These are phyloP conservation scores for Micrastur ruficollis DNA, from an alignment of 2,797 vertebrate genomes.

Conservation along the genomic window DNA sequence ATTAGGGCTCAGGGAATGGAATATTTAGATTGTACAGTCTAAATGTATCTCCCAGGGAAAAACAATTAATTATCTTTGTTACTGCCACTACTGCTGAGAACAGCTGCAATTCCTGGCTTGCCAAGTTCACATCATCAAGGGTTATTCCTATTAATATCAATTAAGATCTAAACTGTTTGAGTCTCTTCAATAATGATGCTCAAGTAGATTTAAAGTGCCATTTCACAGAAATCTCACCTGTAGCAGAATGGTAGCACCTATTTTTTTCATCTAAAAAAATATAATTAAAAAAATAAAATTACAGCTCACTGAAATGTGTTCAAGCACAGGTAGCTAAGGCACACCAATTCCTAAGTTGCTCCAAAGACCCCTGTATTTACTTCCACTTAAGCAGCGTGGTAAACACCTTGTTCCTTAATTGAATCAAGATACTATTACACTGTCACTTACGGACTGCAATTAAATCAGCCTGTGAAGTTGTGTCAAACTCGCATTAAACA, in stretches of 20 bases:
- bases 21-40: slow-evolving; percentile 15
- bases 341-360: not conserved
- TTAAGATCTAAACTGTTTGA: slow-evolving; percentile 47
- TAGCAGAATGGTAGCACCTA: not conserved
- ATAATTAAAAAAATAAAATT: not conserved
- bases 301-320: not conserved
- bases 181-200: not conserved
- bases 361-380: not conserved
- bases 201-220: not conserved
- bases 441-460: not conserved
- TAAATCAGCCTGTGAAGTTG: not conserved
- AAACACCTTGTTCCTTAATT: not conserved
- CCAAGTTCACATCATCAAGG: slow-evolving; percentile 26
- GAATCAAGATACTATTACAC: not conserved
- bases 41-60: slow-evolving; percentile 55
- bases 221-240: not conserved
- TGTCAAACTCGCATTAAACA: not conserved
- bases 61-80: slow-evolving; percentile 65
- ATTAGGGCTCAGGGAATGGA: not conserved
- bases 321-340: rapidly evolving
- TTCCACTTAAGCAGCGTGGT: not conserved
- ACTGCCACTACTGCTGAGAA: slow-evolving; percentile 28
- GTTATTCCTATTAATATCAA: slow-evolving; percentile 63
- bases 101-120: slow-evolving; percentile 56
- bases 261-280: not conserved